These are phyloP conservation scores for Esox niger DNA, from an alignment of 2,113 vertebrate genomes.

Conservation along the genomic window DNA sequence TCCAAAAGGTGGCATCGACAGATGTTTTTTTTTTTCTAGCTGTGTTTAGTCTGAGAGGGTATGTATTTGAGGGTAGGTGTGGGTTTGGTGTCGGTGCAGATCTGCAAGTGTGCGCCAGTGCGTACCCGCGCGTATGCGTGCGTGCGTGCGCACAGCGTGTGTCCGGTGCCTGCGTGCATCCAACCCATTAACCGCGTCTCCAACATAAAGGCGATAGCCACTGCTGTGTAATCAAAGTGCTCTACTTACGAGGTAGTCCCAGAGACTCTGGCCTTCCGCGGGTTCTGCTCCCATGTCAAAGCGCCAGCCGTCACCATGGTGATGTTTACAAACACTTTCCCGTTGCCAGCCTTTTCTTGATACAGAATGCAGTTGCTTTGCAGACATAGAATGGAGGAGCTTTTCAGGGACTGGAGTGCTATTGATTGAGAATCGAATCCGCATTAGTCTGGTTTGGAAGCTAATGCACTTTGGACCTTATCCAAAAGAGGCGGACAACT, in stretches of 20 bases:
- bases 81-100: slow-evolving; percentile 19
- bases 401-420: slow-evolving; percentile 46
- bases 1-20: background rate
- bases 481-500: slow-evolving; percentile 33
- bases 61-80: background rate
- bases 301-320: slow-evolving; percentile 48
- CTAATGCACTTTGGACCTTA: slow-evolving; percentile 60
- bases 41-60: background rate
- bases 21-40: background rate
- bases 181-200: background rate
- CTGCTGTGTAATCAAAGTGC: background rate
- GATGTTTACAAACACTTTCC: slow-evolving; percentile 55
- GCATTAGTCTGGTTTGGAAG: slow-evolving; percentile 58
- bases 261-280: slow-evolving; percentile 1
- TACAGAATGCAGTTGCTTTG: slow-evolving; percentile 15
- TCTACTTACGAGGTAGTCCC: background rate
- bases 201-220: background rate
- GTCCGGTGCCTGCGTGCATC: background rate
- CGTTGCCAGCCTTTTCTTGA: slow-evolving; percentile 31
- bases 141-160: background rate
- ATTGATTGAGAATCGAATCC: slow-evolving; percentile 58
- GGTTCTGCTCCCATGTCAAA: slow-evolving; percentile 30
- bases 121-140: slow-evolving; percentile 15
- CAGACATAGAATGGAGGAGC: slow-evolving; percentile 14
- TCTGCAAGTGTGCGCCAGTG: slow-evolving; percentile 16